Conservation (phyloP, 2,113 vertebrate genomes). For the Fukomys damarensis region DNA sequence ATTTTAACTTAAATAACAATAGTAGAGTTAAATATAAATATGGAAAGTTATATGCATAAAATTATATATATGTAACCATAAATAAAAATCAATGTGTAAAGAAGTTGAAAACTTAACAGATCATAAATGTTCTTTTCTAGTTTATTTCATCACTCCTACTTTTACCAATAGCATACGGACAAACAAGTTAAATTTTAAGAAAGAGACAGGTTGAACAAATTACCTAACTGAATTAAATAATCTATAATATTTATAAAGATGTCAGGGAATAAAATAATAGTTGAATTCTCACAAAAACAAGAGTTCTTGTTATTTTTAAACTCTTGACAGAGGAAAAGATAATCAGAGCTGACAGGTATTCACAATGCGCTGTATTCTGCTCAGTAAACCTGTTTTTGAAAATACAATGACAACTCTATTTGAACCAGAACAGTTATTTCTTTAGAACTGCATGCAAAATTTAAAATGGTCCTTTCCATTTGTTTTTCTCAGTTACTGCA, state of each 20-base stretch:
- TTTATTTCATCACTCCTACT: not conserved
- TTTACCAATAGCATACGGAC: not conserved
- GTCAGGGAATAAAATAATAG: slow-evolving; percentile 56
- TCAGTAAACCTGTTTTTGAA: slow-evolving; percentile 68
- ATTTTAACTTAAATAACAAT: not conserved
- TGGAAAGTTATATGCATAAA: not conserved
- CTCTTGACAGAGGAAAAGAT: slow-evolving; percentile 54
- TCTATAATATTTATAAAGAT: slow-evolving; percentile 59
- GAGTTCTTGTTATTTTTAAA: slow-evolving; percentile 69
- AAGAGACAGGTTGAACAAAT: not conserved
- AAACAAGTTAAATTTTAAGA: slow-evolving; percentile 12
- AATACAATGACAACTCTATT: slow-evolving; percentile 48
- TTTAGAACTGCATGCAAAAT: not conserved
- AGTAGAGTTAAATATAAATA: not conserved
- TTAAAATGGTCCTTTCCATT: slow-evolving; percentile 22
- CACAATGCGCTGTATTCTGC: not conserved
- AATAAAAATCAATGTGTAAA: not conserved
- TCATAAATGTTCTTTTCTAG: not conserved
- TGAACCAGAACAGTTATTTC: not conserved
- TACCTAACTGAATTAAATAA: slow-evolving; percentile 21
- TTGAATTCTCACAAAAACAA: slow-evolving; percentile 75
- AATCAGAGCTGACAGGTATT: slow-evolving; percentile 72
- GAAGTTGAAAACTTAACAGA: not conserved
- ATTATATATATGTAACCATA: not conserved
- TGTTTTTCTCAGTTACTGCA: not conserved